phyloP scores from a whole-genome alignment of 2,888 invertebrate species.

The Punctoribates punctum region DNA sequence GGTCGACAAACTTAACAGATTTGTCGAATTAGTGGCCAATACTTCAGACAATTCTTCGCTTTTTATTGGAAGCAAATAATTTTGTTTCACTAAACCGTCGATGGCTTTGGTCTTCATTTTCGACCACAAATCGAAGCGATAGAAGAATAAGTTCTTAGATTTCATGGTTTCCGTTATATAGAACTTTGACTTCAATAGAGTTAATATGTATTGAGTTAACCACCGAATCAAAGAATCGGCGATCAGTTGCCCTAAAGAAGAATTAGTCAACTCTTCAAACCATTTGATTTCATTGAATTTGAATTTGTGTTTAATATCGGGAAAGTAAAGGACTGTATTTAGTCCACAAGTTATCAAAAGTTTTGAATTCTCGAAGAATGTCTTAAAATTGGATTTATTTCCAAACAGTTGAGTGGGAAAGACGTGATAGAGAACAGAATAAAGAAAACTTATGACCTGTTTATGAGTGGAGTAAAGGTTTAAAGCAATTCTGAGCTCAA shows the following conservation, averaged over 20 bases:
- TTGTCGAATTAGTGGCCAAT: not conserved
- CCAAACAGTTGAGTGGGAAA: constrained; percentile 38
- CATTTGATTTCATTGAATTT: constrained; percentile 7
- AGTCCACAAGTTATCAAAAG: constrained; percentile 34
- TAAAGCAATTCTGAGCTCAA: not conserved
- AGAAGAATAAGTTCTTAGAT: constrained; percentile 23
- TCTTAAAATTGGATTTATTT: not conserved
- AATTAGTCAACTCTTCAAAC: not conserved
- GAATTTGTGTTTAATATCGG: not conserved
- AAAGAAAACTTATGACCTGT: constrained; percentile 11
- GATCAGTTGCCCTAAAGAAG: not conserved
- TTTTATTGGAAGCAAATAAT: not conserved
- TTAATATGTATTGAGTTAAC: constrained; percentile 32
- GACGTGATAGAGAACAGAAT: constrained; percentile 11
- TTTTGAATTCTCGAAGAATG: constrained; percentile 24
- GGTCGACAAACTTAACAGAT: constrained; percentile 18
- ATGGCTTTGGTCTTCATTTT: constrained; percentile 26
- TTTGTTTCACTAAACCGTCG: not conserved
- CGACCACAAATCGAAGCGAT: constrained; percentile 15
- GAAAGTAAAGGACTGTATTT: not conserved
- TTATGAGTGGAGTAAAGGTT: constrained; percentile 3
- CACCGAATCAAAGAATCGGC: constrained; percentile 24
- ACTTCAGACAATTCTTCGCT: not conserved
- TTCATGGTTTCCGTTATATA: constrained; percentile 37
- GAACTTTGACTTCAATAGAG: constrained; percentile 24